These are phyloP conservation scores for Periophthalmodon schlosseri DNA, from an alignment of 2,113 vertebrate genomes.

Conservation along the genomic window DNA sequence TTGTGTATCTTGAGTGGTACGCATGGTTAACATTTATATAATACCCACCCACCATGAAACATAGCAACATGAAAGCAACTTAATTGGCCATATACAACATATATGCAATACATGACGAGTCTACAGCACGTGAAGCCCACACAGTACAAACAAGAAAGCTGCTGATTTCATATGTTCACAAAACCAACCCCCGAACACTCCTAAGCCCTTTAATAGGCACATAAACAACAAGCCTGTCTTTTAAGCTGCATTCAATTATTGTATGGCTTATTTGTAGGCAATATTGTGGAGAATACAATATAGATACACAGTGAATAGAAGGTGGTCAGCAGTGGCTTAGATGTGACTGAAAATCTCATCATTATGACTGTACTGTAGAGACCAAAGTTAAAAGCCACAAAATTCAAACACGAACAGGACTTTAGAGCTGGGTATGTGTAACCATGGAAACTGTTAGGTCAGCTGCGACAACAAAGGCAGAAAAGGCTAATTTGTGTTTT, in stretches of 20 bases:
- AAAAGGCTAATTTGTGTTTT: not conserved
- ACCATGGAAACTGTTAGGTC: conserved; percentile 1
- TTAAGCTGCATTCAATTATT: not conserved
- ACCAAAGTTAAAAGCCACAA: conserved; percentile 1
- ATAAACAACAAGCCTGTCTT: not conserved
- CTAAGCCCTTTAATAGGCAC: not conserved
- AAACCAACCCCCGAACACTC: not conserved
- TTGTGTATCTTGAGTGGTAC: not conserved
- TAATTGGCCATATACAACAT: not conserved
- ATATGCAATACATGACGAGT: not conserved
- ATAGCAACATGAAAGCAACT: not conserved
- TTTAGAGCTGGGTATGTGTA: not conserved
- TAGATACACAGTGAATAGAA: not conserved
- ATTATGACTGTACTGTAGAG: not conserved
- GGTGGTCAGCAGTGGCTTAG: not conserved
- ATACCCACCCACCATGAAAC: not conserved
- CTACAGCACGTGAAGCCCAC: not conserved
- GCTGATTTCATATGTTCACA: not conserved
- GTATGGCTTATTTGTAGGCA: not conserved
- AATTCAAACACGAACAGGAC: not conserved
- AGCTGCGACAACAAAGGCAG: not conserved
- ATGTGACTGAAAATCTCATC: conserved; percentile 2
- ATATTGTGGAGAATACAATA: not conserved
- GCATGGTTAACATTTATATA: not conserved
- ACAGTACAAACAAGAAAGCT: not conserved